A percentile compares a stretch with the other conserved stretches of the same genome.
Conservation (phyloP, 2,888 invertebrate species). For the Sinhomidia bicolor region DNA sequence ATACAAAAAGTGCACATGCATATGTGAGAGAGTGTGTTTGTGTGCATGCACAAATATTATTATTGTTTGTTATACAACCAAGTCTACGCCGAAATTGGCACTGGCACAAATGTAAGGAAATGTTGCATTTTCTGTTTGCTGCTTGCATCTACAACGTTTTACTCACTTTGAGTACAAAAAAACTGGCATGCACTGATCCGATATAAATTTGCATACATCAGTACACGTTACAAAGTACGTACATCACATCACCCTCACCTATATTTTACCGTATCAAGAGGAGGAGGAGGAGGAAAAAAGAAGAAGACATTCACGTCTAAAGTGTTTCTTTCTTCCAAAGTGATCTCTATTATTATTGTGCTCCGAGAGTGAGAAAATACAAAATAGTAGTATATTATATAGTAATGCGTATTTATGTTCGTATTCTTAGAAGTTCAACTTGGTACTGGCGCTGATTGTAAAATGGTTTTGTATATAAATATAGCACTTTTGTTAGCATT, state of each 20-base stretch:
- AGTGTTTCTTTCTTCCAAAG: neutral
- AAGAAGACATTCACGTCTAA: neutral
- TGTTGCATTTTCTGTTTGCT: constrained; percentile 61
- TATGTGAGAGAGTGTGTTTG: too few relatives aligned
- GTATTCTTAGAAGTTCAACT: constrained; percentile 45
- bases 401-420: constrained; percentile 2
- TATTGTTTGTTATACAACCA: constrained; percentile 4
- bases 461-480: constrained; percentile 41
- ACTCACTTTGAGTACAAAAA: too few relatives aligned
- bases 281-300: neutral
- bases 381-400: too few relatives aligned
- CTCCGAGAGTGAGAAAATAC: neutral
- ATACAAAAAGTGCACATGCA: constrained; percentile 47
- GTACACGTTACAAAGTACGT: constrained; percentile 2
- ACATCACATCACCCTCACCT: constrained; percentile 5
- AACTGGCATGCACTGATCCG: constrained; percentile 50
- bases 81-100: constrained; percentile 66
- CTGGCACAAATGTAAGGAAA: constrained; percentile 62
- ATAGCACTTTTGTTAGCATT: constrained; percentile 24
- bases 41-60: constrained; percentile 24
- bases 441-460: constrained; percentile 47
- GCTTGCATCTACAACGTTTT: constrained; percentile 54
- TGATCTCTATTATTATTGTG: neutral
- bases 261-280: constrained; percentile 17
- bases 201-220: constrained; percentile 34